Base-by-base conservation (phyloP, 1,140 invertebrate species). In the Phenacoccus solenopsis region DNA sequence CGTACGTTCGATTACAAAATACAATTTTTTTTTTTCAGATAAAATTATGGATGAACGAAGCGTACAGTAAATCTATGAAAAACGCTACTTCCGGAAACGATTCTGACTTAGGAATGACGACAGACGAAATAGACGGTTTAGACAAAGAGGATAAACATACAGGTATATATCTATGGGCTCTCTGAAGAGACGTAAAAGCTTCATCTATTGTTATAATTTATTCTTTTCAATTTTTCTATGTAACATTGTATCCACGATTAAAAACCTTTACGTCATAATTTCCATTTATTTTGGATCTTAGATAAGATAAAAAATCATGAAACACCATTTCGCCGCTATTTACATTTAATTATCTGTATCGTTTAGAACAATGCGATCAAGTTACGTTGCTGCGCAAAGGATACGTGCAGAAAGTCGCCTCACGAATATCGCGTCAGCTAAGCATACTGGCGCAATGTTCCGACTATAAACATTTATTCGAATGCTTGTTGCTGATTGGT, bases 401-500 rank as follows among this genome's bases (percentile, higher is more conserved):
- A 70, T 86, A 87, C 78, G 82, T 86, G 0, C 78, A 82, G 5
- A 75, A 83, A 21, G 82, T 86, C 0, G 84, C 82, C 22, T 73
- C 68, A 28, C 67, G 72, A 69, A 27, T 22, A 20, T 71, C 70
- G n/a, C 68, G 71, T 16, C 35, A 72, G 10, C 57, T 22, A 22
- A 64, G 32, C 56, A 56, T 64, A 49, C 32, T 68, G n/a, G 21
- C 64, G 13, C 56, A 69, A 25, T 57, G 56, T 5, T 69, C 75
- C 72, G 21, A 78, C 76, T 57, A 77, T 76, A 74, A 74, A 74
- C 25, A 83, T 4, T 73, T 88, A 64, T 88, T 88, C 74, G 83
- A 87, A 74, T 82, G 84, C 25, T 84, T 86, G 74, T 74, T 88
- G 7, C 77, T 88, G 20, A 84, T 89, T 30, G 87, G 85, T 1